phyloP scores from a whole-genome alignment of 2,888 invertebrate genomes.

The Sipha maydis region DNA sequence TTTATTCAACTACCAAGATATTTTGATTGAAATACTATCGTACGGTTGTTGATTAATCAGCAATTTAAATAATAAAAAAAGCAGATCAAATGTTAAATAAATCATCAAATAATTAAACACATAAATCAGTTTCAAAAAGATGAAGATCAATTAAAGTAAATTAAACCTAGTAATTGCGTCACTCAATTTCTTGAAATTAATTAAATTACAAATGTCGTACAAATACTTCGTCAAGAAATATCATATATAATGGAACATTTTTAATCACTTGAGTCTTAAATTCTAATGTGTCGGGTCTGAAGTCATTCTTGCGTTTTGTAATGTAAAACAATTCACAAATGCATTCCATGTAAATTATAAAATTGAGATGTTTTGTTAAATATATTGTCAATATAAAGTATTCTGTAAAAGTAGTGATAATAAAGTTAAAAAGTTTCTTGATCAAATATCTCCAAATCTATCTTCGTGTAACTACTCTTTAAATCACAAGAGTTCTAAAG shows the following conservation, averaged over 20 bases:
- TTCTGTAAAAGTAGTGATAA: not conserved
- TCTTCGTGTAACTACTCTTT: too few relatives aligned
- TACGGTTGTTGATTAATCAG: not conserved
- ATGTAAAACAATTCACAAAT: not conserved
- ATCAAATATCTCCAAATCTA: not conserved
- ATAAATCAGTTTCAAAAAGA: not conserved
- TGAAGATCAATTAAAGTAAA: not conserved
- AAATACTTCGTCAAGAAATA: not conserved
- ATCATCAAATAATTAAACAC: not conserved
- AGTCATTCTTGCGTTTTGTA: not conserved
- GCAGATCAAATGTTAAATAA: not conserved
- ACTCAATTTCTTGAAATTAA: not conserved
- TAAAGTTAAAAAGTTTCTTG: not conserved
- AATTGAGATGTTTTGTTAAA: not conserved
- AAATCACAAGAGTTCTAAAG: not conserved
- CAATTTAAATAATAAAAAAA: not conserved
- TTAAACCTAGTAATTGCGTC: not conserved
- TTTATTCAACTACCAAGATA: too few relatives aligned
- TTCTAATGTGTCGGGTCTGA: not conserved
- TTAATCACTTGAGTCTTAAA: not conserved
- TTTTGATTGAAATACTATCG: not conserved
- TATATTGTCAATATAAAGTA: not conserved
- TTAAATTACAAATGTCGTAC: not conserved
- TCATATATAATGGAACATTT: not conserved
- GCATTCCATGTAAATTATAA: not conserved